Percentiles rank a stretch among this genome's conserved stretches.
phyloP scores from a whole-genome alignment of 2,888 invertebrate species.

The Crioceris asparagi region DNA sequence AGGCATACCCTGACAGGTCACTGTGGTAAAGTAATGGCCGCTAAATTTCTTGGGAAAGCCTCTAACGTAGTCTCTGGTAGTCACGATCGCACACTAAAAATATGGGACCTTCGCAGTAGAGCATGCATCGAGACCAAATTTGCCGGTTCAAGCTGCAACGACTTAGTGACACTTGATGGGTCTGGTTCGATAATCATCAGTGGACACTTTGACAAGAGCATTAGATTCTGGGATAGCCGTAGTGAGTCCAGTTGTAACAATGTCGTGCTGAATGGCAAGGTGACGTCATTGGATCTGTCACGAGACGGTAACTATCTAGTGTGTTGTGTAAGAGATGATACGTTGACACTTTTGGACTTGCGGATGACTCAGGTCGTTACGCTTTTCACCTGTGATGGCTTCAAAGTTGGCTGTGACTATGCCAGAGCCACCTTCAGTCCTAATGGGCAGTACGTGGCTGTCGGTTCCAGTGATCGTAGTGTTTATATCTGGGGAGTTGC shows the following conservation, averaged over 20 bases:
- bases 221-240: slow-evolving; percentile 95
- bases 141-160: slow-evolving; percentile 94
- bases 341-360: slow-evolving; percentile 86
- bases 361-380: slow-evolving; percentile 86
- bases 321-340: slow-evolving; percentile 91
- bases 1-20: slow-evolving; percentile 93
- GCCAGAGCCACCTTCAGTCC: slow-evolving; percentile 87
- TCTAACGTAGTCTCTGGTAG: slow-evolving; percentile 94
- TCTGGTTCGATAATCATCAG: slow-evolving; percentile 86
- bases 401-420: slow-evolving; percentile 94
- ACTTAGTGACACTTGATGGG: slow-evolving; percentile 83
- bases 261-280: slow-evolving; percentile 81
- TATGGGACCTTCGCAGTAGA: slow-evolving; percentile 93
- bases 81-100: slow-evolving; percentile 94
- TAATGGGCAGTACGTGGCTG: slow-evolving; percentile 77
- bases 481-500: slow-evolving; percentile 86
- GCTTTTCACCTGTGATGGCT: slow-evolving; percentile 85
- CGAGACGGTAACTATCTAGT: slow-evolving; percentile 86
- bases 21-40: slow-evolving; percentile 94
- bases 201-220: slow-evolving; percentile 95
- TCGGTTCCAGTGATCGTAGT: slow-evolving; percentile 85
- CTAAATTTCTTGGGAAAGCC: slow-evolving; percentile 89
- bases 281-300: slow-evolving; percentile 89
- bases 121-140: slow-evolving; percentile 89
- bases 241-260: slow-evolving; percentile 78